These are phyloP conservation scores for Agrotis ipsilon DNA, from an alignment of 2,888 invertebrate genomes.

Conservation along the genomic window DNA sequence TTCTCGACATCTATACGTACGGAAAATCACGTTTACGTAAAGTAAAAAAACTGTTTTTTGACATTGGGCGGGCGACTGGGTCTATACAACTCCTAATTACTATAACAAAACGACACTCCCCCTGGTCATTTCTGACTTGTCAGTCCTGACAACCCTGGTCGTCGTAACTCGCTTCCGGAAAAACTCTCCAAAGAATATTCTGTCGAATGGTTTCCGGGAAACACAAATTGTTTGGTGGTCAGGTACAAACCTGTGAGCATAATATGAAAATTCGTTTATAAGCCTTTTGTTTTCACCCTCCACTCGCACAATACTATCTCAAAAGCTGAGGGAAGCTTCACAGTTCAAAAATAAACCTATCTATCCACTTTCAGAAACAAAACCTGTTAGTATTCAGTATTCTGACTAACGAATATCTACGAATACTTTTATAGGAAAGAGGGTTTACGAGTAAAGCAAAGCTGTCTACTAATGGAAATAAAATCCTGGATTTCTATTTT, in stretches of 20 bases:
- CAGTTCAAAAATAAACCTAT: neutral
- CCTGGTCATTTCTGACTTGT: neutral
- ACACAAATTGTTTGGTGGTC: slow-evolving; percentile 4
- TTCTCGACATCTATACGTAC: no score
- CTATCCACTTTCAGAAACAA: slow-evolving; percentile 9
- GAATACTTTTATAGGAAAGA: neutral
- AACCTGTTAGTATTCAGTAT: neutral
- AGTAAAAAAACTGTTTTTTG: no score
- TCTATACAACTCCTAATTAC: no score
- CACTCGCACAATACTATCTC: neutral
- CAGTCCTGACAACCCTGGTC: neutral
- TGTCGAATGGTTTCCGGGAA: slow-evolving; percentile 4
- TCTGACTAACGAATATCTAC: neutral
- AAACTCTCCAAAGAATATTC: neutral
- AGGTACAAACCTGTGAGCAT: neutral
- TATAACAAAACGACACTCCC: no score
- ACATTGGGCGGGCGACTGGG: no score
- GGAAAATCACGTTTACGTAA: no score
- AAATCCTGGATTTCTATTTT: neutral
- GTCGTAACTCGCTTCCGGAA: neutral
- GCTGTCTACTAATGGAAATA: no score
- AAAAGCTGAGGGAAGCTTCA: slow-evolving; percentile 13
- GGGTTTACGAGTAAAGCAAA: neutral
- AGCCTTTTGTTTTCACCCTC: slow-evolving; percentile 19
- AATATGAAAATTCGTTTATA: slow-evolving; percentile 17